Evolutionary conservation across 2,113 vertebrate genomes (phyloP).

Genomic region (Pycnonotus jocosus): DNA sequence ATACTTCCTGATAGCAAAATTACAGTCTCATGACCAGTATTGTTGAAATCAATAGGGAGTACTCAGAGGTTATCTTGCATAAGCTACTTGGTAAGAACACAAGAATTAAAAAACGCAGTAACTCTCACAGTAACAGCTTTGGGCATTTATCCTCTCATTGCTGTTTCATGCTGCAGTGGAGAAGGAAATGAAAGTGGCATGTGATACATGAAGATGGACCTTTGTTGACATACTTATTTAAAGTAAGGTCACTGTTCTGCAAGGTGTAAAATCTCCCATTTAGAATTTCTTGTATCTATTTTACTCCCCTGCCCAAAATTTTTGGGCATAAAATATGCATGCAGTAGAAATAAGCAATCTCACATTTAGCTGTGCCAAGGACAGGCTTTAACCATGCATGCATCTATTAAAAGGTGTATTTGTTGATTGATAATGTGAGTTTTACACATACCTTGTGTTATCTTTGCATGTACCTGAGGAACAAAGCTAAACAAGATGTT

Average conservation of each 20-base stretch:
- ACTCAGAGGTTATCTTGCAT: not conserved
- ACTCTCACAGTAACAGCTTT: not conserved
- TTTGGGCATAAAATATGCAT: not conserved
- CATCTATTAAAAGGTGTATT: not conserved
- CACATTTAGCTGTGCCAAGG: not conserved
- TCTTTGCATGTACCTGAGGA: not conserved
- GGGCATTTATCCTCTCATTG: not conserved
- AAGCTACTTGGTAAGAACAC: not conserved
- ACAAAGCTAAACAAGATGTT: not conserved
- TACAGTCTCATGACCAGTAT: not conserved
- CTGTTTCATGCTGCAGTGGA: not conserved
- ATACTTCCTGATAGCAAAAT: not conserved
- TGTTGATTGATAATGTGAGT: not conserved
- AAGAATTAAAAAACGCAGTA: not conserved
- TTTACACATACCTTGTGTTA: not conserved
- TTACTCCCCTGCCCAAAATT: not conserved
- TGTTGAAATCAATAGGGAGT: not conserved
- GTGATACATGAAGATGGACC: not conserved
- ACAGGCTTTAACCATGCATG: not conserved
- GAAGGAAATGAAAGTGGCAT: not conserved
- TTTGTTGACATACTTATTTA: not conserved
- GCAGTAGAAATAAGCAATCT: not conserved
- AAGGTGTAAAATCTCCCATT: not conserved
- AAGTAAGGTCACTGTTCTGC: not conserved
- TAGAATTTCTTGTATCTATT: not conserved